A percentile compares a stretch with the other conserved stretches of the same genome.
phyloP scores from a whole-genome alignment of 2,113 vertebrate species.

The Lipophrys pholis region DNA sequence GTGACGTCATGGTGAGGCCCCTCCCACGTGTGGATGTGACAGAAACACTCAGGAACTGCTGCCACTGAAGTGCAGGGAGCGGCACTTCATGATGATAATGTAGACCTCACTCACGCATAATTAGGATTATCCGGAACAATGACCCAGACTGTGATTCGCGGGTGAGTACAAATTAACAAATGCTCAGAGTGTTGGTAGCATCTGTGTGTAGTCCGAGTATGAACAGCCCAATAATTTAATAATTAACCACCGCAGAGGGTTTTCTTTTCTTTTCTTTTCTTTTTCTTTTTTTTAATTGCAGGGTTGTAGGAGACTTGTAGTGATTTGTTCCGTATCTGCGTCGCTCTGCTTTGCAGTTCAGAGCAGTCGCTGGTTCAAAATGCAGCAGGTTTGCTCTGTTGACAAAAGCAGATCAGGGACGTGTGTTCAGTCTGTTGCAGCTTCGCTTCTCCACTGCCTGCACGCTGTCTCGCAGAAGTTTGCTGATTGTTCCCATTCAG shows the following conservation, averaged over 20 bases:
- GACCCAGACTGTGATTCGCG: conserved; percentile 56
- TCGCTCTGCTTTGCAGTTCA: background rate
- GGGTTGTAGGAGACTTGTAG: conserved; percentile 22
- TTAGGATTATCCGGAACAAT: conserved; percentile 72
- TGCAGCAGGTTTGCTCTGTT: conserved; percentile 29
- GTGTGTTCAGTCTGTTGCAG: conserved; percentile 13
- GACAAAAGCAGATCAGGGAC: conserved; percentile 13
- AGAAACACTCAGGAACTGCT: conserved; percentile 54
- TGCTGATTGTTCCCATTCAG: background rate
- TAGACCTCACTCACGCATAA: conserved; percentile 58
- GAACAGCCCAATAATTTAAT: conserved; percentile 51
- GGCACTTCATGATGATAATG: conserved; percentile 53
- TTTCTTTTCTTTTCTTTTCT: background rate
- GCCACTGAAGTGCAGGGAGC: conserved; percentile 64
- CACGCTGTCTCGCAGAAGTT: conserved; percentile 31
- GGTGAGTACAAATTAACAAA: conserved; percentile 74
- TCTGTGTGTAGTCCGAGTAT: conserved; percentile 45
- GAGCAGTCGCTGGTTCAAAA: conserved; percentile 27
- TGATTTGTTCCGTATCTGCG: conserved; percentile 35
- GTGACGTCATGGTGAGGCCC: conserved; percentile 59
- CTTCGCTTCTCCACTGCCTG: conserved; percentile 15
- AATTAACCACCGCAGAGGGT: conserved; percentile 42
- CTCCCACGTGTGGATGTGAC: conserved; percentile 66
- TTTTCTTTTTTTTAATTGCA: background rate
- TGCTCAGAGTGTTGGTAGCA: conserved; percentile 47